phyloP scores from a whole-genome alignment of 2,888 invertebrate genomes.

The Alloplasta piceator region DNA sequence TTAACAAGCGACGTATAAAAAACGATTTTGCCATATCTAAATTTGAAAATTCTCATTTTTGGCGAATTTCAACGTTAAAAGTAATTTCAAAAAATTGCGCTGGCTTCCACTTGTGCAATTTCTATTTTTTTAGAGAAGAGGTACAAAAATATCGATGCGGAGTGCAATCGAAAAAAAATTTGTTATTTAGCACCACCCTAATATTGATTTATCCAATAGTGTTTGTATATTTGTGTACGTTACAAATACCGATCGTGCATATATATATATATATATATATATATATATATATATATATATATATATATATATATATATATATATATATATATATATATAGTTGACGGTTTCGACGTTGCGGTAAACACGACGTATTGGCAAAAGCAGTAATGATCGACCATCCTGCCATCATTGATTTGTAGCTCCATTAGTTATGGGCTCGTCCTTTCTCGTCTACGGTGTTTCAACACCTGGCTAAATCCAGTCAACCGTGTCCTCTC shows the following conservation, averaged over 20 bases:
- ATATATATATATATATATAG: slow-evolving; percentile 43
- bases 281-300: slow-evolving; percentile 21
- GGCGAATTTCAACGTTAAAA: too few relatives aligned
- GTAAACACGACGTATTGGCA: slow-evolving; percentile 81
- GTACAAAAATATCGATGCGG: too few relatives aligned
- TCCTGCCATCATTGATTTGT: slow-evolving; percentile 80
- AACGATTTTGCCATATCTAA: too few relatives aligned
- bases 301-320: slow-evolving; percentile 35
- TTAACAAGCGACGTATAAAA: too few relatives aligned
- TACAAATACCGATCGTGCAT: not conserved
- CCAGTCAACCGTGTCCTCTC: slow-evolving; percentile 56
- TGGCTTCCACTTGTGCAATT: too few relatives aligned
- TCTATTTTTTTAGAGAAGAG: too few relatives aligned
- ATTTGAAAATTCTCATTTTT: too few relatives aligned
- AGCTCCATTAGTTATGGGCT: slow-evolving; percentile 82
- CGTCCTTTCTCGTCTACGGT: slow-evolving; percentile 59
- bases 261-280: slow-evolving; percentile 11
- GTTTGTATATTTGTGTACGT: not conserved
- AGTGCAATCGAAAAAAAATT: too few relatives aligned
- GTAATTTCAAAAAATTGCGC: too few relatives aligned
- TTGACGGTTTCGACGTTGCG: slow-evolving; percentile 72
- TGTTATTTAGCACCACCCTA: too few relatives aligned
- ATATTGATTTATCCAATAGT: too few relatives aligned
- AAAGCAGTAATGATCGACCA: slow-evolving; percentile 81
- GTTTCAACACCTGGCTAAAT: slow-evolving; percentile 74